phyloP scores from a whole-genome alignment of 2,113 vertebrate genomes.

The Coryphaenoides rupestris region DNA sequence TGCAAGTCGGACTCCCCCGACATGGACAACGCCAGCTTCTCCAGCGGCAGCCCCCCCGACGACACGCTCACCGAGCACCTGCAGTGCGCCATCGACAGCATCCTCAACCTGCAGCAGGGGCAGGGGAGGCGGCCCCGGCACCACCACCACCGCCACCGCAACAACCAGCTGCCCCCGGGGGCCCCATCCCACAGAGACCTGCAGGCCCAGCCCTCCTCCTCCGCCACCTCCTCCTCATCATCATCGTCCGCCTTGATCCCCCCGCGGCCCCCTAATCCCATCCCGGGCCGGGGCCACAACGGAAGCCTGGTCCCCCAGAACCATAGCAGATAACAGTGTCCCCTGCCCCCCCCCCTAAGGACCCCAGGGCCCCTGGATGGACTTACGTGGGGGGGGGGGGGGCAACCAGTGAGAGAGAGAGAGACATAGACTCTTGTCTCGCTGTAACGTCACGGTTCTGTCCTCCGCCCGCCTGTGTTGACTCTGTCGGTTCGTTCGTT shows the following conservation, averaged over 20 bases:
- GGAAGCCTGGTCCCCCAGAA: slow-evolving; percentile 87
- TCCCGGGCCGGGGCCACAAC: slow-evolving; percentile 81
- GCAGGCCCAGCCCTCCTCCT: slow-evolving; percentile 69
- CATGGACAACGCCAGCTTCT: slow-evolving; percentile 93
- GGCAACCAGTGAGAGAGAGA: slow-evolving; percentile 35
- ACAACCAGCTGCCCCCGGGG: slow-evolving; percentile 51
- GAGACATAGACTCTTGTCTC: slow-evolving; percentile 44
- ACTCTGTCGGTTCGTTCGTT: slow-evolving; percentile 69
- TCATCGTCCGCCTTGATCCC: slow-evolving; percentile 74
- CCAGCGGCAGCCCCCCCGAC: slow-evolving; percentile 90
- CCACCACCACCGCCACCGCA: slow-evolving; percentile 69
- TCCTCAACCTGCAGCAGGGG: slow-evolving; percentile 92
- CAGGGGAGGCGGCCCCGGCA: slow-evolving; percentile 56
- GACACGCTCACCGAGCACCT: slow-evolving; percentile 88
- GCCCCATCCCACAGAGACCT: slow-evolving; percentile 70
- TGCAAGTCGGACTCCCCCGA: slow-evolving; percentile 84
- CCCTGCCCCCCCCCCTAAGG: no score
- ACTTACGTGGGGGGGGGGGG: slow-evolving; percentile 33
- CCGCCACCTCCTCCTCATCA: slow-evolving; percentile 68
- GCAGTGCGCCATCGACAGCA: slow-evolving; percentile 95
- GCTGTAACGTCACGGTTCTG: slow-evolving; percentile 54
- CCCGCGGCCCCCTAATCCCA: slow-evolving; percentile 77
- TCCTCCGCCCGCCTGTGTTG: slow-evolving; percentile 65
- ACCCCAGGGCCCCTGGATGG: slow-evolving; percentile 45
- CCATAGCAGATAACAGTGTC: slow-evolving; percentile 89